Conservation (phyloP, 2,113 vertebrate species). For the Protomyctophum bolini region DNA sequence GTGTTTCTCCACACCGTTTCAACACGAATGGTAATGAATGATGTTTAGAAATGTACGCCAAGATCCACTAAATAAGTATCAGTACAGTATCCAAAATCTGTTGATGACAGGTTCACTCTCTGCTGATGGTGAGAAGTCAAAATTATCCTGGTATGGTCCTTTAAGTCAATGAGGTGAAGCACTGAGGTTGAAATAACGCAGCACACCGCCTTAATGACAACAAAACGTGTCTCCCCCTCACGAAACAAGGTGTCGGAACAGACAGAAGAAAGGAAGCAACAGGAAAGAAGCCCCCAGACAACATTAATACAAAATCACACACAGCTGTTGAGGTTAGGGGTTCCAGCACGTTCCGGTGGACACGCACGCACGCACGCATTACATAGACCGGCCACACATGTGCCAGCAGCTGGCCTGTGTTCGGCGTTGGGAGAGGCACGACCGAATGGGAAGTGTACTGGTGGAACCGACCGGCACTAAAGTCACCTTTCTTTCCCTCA, state of each 20-base stretch:
- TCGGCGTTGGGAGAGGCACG: slow-evolving; percentile 15
- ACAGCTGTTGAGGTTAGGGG: slow-evolving; percentile 55
- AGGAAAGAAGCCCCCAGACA: slow-evolving; percentile 46
- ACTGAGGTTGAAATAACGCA: slow-evolving; percentile 14
- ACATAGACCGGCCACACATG: slow-evolving; percentile 6
- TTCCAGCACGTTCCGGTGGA: slow-evolving; percentile 10
- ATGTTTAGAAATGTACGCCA: too few relatives aligned
- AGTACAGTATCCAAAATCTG: too few relatives aligned
- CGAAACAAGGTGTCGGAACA: slow-evolving; percentile 47
- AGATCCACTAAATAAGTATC: too few relatives aligned
- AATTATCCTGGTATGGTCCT: too few relatives aligned
- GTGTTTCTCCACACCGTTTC: too few relatives aligned
- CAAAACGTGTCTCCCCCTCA: slow-evolving; percentile 23
- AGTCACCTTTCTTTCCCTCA: slow-evolving; percentile 24
- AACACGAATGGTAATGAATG: too few relatives aligned
- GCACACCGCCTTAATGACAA: slow-evolving; percentile 17
- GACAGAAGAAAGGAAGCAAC: slow-evolving; percentile 23
- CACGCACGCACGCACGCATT: slow-evolving; percentile 8
- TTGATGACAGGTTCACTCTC: too few relatives aligned
- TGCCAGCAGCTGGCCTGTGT: slow-evolving; percentile 25
- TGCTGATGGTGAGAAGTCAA: too few relatives aligned
- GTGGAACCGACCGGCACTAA: slow-evolving; percentile 7
- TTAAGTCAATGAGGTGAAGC: too few relatives aligned
- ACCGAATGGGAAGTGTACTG: slow-evolving; percentile 21
- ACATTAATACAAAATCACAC: slow-evolving; percentile 52